These are phyloP conservation scores for Ectemnius continuus DNA, from an alignment of 2,888 invertebrate genomes.

Conservation along the genomic window DNA sequence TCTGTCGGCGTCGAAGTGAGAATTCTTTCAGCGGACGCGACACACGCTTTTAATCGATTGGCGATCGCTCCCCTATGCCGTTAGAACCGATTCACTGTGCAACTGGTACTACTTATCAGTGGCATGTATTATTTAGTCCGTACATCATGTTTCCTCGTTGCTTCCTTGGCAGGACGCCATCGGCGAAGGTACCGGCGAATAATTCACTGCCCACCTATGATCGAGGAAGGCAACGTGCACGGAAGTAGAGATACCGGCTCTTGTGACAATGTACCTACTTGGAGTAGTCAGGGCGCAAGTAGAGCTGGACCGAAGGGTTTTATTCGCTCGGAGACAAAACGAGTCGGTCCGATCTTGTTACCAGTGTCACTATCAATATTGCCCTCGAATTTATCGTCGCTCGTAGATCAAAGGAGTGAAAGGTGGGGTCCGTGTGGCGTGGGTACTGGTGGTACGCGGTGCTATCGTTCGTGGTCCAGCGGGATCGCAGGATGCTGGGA, in stretches of 20 bases:
- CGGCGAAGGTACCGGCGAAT: conserved; percentile 25
- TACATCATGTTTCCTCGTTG: conserved; percentile 1
- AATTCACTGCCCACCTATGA: conserved; percentile 34
- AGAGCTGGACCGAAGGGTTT: conserved; percentile 21
- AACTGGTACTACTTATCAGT: conserved; percentile 3
- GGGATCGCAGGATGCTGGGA: conserved; percentile 2
- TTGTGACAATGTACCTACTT: conserved; percentile 24
- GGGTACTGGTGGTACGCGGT: conserved; percentile 16
- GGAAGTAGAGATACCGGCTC: conserved; percentile 5
- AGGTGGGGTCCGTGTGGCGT: conserved; percentile 38
- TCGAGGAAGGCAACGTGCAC: conserved; percentile 18
- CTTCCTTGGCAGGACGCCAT: background rate
- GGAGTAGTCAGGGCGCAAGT: conserved; percentile 9
- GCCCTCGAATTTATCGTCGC: conserved; percentile 41
- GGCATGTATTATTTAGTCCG: conserved; percentile 29
- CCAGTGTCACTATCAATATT: conserved; percentile 37
- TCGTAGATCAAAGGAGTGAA: conserved; percentile 47
- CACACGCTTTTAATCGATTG: conserved; percentile 30
- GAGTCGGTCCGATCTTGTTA: conserved; percentile 18
- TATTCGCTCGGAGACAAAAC: conserved; percentile 24
- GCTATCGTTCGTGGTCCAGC: conserved; percentile 21
- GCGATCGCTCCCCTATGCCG: conserved; percentile 30
- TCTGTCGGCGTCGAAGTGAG: conserved; percentile 15
- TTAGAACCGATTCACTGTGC: background rate
- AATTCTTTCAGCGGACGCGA: conserved; percentile 31